phyloP scores from a whole-genome alignment of 2,113 vertebrate species.

The Chloropsis hardwickii region DNA sequence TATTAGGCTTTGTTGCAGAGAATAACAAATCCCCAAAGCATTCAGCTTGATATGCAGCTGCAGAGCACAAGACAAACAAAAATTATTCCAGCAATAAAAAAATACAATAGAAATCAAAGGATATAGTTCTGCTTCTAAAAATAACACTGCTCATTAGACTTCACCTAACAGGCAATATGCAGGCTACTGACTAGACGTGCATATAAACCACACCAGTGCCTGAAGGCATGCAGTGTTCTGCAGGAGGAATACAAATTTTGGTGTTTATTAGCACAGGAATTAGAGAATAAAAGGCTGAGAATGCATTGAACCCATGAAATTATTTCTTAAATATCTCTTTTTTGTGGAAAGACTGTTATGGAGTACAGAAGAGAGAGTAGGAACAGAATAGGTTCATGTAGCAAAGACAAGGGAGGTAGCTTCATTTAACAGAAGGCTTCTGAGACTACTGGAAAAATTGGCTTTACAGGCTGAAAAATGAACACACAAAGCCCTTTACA shows the following conservation, averaged over 20 bases:
- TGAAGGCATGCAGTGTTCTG: neutral
- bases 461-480: neutral
- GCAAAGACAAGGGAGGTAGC: neutral
- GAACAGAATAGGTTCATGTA: neutral
- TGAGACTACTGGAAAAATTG: neutral
- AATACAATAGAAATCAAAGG: slow-evolving; percentile 68
- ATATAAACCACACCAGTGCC: neutral
- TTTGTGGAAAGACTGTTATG: neutral
- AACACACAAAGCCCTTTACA: neutral
- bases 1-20: slow-evolving; percentile 55
- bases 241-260: neutral
- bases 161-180: slow-evolving; percentile 38
- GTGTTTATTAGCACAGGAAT: slow-evolving; percentile 23
- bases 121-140: slow-evolving; percentile 60
- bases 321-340: neutral
- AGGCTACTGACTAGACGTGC: neutral
- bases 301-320: neutral
- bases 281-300: neutral
- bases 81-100: slow-evolving; percentile 49
- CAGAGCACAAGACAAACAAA: slow-evolving; percentile 64
- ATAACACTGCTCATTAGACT: slow-evolving; percentile 54
- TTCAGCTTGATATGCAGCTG: slow-evolving; percentile 63
- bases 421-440: neutral
- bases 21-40: slow-evolving; percentile 62
- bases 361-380: neutral